phyloP scores from a whole-genome alignment of 2,888 invertebrate genomes.

The Oxytorus armatus region DNA sequence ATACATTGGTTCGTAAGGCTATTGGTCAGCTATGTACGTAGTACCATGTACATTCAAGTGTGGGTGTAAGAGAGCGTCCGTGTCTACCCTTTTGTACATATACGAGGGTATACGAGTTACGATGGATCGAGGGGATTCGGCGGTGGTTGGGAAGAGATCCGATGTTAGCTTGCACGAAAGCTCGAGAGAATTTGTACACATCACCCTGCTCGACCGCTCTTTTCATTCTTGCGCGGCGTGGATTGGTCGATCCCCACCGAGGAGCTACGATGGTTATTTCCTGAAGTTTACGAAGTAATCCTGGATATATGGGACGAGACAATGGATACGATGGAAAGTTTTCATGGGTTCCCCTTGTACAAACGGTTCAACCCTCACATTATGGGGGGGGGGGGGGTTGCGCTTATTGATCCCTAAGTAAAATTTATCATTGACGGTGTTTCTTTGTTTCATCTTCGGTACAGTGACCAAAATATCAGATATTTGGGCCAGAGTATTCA shows the following conservation, averaged over 20 bases:
- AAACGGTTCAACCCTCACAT: constrained; percentile 20
- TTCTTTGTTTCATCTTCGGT: neutral
- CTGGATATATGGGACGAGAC: constrained; percentile 72
- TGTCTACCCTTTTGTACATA: neutral
- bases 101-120: neutral
- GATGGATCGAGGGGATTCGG: constrained; percentile 25
- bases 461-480: too few species aligned
- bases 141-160: constrained; percentile 25
- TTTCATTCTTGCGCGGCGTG: constrained; percentile 5
- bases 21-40: neutral
- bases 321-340: constrained; percentile 16
- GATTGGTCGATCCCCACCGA: constrained; percentile 50
- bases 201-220: constrained; percentile 11
- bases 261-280: constrained; percentile 74
- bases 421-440: neutral
- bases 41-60: neutral
- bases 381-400: constrained; percentile 5
- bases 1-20: constrained; percentile 67
- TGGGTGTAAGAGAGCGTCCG: neutral
- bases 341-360: constrained; percentile 8
- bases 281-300: constrained; percentile 79
- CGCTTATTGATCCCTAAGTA: neutral
- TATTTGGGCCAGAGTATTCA: too few species aligned
- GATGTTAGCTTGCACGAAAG: constrained; percentile 35
- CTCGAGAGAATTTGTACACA: constrained; percentile 40